Conservation (phyloP, 2,888 invertebrate genomes). For the Gisinianus flammeolus region DNA sequence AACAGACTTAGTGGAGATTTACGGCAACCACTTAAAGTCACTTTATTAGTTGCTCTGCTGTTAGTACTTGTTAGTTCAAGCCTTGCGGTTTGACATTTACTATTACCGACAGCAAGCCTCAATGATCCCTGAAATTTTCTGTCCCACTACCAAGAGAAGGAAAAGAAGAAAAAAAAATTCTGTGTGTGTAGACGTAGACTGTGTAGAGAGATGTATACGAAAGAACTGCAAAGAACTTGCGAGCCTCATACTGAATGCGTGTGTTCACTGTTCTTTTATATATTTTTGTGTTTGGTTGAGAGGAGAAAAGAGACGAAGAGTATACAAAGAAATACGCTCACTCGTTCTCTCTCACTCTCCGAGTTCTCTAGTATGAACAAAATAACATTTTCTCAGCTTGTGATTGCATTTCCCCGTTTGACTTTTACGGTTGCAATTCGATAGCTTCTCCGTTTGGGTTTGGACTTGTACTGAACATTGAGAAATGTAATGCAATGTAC, state of each 20-base stretch:
- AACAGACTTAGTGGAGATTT: slow-evolving; percentile 25
- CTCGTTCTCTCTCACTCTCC: too few species aligned
- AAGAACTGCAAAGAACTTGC: too few species aligned
- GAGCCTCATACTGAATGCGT: too few species aligned
- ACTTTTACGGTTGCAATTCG: slow-evolving; percentile 31
- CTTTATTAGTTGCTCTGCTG: slow-evolving; percentile 24
- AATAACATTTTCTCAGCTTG: slow-evolving; percentile 26
- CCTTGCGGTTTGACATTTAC: slow-evolving; percentile 25
- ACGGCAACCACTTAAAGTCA: slow-evolving; percentile 23
- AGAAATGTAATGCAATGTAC: background rate
- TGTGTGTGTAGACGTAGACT: background rate
- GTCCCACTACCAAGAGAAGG: background rate
- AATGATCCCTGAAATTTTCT: slow-evolving; percentile 17
- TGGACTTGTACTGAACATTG: background rate
- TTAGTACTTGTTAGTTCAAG: slow-evolving; percentile 20
- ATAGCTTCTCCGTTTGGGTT: background rate
- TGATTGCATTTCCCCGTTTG: slow-evolving; percentile 35
- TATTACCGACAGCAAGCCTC: slow-evolving; percentile 19
- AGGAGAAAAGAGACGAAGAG: background rate
- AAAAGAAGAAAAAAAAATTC: slow-evolving; percentile 19
- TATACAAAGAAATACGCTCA: too few species aligned
- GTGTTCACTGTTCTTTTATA: too few species aligned
- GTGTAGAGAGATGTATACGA: too few species aligned
- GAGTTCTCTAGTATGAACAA: slow-evolving; percentile 1
- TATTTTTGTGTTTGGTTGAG: background rate